Evolutionary conservation across 2,888 invertebrate genomes (phyloP).

Genomic region (Eupithecia subfuscata): DNA sequence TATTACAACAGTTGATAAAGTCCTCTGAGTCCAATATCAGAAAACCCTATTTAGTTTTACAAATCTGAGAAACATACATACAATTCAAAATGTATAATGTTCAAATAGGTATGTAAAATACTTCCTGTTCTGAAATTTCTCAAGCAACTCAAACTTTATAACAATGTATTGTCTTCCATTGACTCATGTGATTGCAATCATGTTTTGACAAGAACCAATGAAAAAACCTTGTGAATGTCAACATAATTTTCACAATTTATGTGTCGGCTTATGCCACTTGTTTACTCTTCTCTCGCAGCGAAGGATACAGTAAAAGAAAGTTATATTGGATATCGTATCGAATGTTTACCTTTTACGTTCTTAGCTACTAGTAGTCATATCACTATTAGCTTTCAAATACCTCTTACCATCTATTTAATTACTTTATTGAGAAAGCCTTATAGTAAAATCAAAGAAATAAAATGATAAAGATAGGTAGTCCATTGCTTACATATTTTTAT

Average conservation of each 20-base stretch:
- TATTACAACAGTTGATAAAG: not conserved
- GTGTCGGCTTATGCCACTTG: constrained; percentile 2
- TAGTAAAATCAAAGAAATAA: not conserved
- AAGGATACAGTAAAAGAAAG: constrained; percentile 48
- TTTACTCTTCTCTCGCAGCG: constrained; percentile 14
- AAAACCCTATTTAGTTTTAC: not conserved
- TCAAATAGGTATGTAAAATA: not conserved
- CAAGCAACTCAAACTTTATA: not conserved
- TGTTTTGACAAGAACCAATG: not conserved
- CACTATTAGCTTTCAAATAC: constrained; percentile 33
- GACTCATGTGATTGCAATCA: not conserved
- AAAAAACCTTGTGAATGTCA: not conserved
- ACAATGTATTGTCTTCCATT: not conserved
- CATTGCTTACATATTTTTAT: not conserved
- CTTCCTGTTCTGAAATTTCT: not conserved
- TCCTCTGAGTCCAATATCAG: not conserved
- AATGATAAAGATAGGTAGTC: not conserved
- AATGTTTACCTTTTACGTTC: constrained; percentile 45
- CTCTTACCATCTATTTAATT: constrained; percentile 12
- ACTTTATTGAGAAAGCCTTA: not conserved
- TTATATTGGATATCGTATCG: constrained; percentile 44
- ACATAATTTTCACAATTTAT: not conserved
- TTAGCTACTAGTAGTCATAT: constrained; percentile 46
- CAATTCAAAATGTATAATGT: not conserved
- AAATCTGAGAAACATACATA: not conserved